Base-by-base conservation (phyloP, 2,797 vertebrate species). In the Megalops cyprinoides region DNA sequence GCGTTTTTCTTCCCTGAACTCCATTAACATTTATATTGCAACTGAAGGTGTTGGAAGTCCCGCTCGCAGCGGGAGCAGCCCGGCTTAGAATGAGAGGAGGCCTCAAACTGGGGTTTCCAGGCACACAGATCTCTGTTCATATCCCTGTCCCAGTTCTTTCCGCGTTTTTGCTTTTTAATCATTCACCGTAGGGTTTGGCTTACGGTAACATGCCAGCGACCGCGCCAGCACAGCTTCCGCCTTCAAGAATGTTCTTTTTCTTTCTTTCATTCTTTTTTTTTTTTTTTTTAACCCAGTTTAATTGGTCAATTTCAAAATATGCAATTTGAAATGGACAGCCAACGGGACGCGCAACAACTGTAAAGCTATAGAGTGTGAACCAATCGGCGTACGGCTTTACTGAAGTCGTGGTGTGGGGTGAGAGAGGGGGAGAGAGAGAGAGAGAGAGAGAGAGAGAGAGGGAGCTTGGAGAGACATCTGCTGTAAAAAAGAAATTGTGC, bases 1-100 rank as follows among this genome's bases (percentile, higher is more conserved):
- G 92, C 86, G 86, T 93, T 94, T n/a, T 93, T 92, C 92, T 91
- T 87, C 88, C 88, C 92, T 93, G 93, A 93, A 93, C 93, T 92
- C 93, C 91, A 94, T 95, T 95, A 95, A 94, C 94, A 95, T 95
- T 95, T 94, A 94, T 95, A 95, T 95, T 94, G 92, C 91, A 92
- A 91, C 91, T 91, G 91, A 94, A 93, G 92, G 93, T 94, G 92
- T 90, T 90, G 91, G 91, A 92, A 92, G 92, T 92, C 90, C 91
- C 53, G 3, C 62, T 34, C 48, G 15, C 55, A 18, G 62, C 53
- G 34, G 82, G 77, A 37, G 60, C 15, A 77, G n/a, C 25, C 2
- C 18, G n/a, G 69, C 69, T 55, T 20, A 31, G n/a, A 60, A 58
- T 77, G 56, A 48, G 31, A 79, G 76, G 56, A 79, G 58, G 44